phyloP scores from a whole-genome alignment of 1,140 invertebrate species.

The Euschistus heros region DNA sequence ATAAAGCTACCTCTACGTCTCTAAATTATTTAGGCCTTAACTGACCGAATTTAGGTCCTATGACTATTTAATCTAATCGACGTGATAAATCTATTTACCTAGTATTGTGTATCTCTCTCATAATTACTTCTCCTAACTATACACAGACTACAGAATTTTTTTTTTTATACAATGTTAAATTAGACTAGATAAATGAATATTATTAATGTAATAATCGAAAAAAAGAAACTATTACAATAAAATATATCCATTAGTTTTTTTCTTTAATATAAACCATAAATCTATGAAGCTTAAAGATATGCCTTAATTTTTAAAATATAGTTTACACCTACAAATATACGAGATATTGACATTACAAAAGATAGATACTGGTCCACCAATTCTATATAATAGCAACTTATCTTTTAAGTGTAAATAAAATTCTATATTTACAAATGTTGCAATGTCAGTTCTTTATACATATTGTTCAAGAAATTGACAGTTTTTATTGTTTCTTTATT shows the following conservation, averaged over 20 bases:
- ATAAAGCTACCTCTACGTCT: too few species aligned
- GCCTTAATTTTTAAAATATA: not conserved
- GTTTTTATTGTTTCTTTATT: slow-evolving; percentile 11
- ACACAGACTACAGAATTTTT: too few species aligned
- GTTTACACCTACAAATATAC: not conserved
- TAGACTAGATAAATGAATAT: not conserved
- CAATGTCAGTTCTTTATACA: slow-evolving; percentile 2
- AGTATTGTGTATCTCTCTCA: too few species aligned
- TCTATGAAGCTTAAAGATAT: not conserved
- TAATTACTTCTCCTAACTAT: too few species aligned
- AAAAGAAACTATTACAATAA: not conserved
- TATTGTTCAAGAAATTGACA: slow-evolving; percentile 15
- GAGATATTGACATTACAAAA: not conserved
- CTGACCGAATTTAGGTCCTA: too few species aligned
- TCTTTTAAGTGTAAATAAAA: not conserved
- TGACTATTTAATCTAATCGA: too few species aligned
- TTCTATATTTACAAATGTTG: not conserved
- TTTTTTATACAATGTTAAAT: too few species aligned
- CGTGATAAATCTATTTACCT: too few species aligned
- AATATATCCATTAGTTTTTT: not conserved
- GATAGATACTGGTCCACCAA: slow-evolving; percentile 10
- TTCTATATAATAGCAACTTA: not conserved
- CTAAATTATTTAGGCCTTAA: too few species aligned
- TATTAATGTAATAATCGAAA: not conserved
- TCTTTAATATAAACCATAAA: too few species aligned